Base-by-base conservation (phyloP, 2,113 vertebrate species). In the Hypanus sabinus region DNA sequence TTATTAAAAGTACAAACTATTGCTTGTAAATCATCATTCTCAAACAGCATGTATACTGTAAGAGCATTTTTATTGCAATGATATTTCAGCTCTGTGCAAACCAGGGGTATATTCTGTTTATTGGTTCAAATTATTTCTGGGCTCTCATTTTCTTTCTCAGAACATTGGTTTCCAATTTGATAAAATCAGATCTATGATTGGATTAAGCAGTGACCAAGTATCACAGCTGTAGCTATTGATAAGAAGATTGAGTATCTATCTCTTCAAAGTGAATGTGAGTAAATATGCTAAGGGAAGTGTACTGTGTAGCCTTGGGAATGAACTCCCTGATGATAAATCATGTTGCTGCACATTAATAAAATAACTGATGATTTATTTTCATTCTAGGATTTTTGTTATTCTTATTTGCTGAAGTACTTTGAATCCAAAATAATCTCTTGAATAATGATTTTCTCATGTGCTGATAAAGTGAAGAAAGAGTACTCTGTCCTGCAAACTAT, bases 111-210 rank as follows among this genome's bases (percentile, higher is more conserved):
- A 46, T 46, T 46, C 81, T 57, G 20, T 85, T 57, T 20, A 24
- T 57, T 38, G 46, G 81, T 11, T 10, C 46, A 85, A 27, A 55
- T 57, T 85, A 27, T 91, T n/a, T 36, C 87, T 91, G 22, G n/a
- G 62, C 62, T 91, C 60, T 68, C 87, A 91, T 33, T 91, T 33
- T 68, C 62, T 68, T 68, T n/a, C 60, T 65, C 30, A 62, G 20
- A 65, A 68, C 62, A 91, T 14, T 33, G 87, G 87, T 36, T 36
- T 68, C 62, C 87, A 91, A 22, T 91, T 62, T 91, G 16, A 91
- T 68, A 30, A 33, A 65, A 90, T 90, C 60, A 91, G 62, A 91
- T n/a, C 60, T 65, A 30, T 91, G 87, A 91, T 68, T 68, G 62
- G 62, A 91, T 91, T 36, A 91, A 91, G 46, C 27, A 68, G n/a